Percentiles rank a stretch among this genome's conserved stretches.
phyloP scores from a whole-genome alignment of 2,113 vertebrate species.

The Lamprotornis superbus region DNA sequence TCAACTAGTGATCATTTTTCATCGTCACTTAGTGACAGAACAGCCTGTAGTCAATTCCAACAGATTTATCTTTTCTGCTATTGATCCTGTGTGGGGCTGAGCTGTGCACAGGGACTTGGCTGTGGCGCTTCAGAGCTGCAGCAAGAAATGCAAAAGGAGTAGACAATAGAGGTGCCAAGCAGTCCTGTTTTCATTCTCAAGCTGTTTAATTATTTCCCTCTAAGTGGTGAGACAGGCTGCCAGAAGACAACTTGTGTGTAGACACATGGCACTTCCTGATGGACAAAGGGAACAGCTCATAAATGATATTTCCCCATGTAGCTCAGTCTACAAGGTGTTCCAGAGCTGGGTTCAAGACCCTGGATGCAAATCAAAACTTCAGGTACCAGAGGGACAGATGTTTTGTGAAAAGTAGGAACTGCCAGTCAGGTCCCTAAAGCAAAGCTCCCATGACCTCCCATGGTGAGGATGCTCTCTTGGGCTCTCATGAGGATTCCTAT shows the following conservation, averaged over 20 bases:
- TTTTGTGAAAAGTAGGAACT: background rate
- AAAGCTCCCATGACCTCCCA: background rate
- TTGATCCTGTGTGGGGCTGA: conserved; percentile 59
- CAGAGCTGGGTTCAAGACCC: background rate
- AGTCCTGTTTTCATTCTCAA: background rate
- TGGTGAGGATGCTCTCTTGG: background rate
- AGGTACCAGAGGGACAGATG: background rate
- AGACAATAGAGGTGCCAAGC: background rate
- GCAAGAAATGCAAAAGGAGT: background rate
- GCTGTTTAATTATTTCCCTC: background rate
- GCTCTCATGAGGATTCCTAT: background rate
- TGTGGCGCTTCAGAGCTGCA: background rate
- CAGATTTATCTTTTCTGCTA: conserved; percentile 77
- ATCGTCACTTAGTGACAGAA: conserved; percentile 74
- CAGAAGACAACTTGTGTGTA: background rate
- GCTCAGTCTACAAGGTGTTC: background rate
- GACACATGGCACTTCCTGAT: background rate
- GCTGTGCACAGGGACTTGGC: conserved; percentile 42
- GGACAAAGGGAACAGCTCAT: background rate
- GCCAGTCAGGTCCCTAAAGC: background rate
- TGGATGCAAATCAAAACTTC: background rate
- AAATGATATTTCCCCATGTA: background rate
- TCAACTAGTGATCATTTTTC: conserved; percentile 75
- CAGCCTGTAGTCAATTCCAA: conserved; percentile 68
- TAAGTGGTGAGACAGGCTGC: background rate